Percentiles rank a stretch among this genome's conserved stretches.
Evolutionary conservation across 2,113 vertebrate species (phyloP).

Genomic region (Scortum barcoo): DNA sequence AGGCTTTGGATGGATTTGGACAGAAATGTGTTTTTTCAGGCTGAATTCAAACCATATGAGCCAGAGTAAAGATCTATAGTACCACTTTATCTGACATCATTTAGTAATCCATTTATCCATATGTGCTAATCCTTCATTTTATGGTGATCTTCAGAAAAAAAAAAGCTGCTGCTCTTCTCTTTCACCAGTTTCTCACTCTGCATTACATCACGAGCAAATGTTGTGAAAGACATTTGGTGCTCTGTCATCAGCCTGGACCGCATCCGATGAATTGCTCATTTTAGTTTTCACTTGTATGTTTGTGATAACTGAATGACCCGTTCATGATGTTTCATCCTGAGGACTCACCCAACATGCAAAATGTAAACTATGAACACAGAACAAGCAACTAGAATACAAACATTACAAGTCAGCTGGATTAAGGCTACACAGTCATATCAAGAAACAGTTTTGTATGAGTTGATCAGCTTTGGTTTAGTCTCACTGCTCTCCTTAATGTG

Average conservation of each 20-base stretch:
- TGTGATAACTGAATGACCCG: slow-evolving; percentile 8
- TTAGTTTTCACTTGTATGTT: slow-evolving; percentile 34
- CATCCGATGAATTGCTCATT: slow-evolving; percentile 39
- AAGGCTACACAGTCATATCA: neutral
- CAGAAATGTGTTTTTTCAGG: neutral
- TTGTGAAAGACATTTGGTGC: slow-evolving; percentile 55
- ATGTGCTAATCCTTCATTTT: neutral
- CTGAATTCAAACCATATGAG: neutral
- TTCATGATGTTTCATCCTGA: neutral
- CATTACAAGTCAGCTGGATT: neutral
- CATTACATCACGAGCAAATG: slow-evolving; percentile 20
- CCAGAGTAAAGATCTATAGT: neutral
- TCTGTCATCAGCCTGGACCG: slow-evolving; percentile 35
- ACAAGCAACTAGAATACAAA: neutral
- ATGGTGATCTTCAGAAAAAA: neutral
- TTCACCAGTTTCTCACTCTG: slow-evolving; percentile 7
- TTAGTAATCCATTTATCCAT: neutral
- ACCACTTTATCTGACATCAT: neutral
- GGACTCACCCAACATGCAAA: neutral
- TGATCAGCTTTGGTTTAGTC: neutral
- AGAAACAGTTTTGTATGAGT: neutral
- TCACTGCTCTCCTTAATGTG: too few species aligned
- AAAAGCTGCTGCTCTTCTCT: slow-evolving; percentile 7
- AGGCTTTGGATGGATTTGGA: neutral
- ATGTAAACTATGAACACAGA: neutral